Percentiles rank a stretch among this genome's conserved stretches.
Conservation (phyloP, 2,888 invertebrate genomes). For the Drosophila nigritarsus region DNA sequence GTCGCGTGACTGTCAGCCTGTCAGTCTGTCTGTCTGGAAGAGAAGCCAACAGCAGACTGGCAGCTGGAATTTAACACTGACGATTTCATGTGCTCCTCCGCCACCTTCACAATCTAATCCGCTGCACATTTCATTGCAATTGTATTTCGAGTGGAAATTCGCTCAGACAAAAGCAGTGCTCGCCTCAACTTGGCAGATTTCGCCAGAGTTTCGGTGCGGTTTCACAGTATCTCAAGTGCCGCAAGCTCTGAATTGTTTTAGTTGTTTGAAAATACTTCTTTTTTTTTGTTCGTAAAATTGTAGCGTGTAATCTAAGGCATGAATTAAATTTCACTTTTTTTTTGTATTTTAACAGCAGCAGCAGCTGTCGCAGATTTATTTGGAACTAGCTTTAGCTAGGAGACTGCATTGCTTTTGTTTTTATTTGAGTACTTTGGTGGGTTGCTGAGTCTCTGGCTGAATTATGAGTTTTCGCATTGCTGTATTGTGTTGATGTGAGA, state of each 20-base stretch:
- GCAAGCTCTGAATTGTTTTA: conserved; percentile 40
- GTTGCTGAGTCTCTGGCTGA: conserved; percentile 12
- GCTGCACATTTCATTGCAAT: conserved; percentile 36
- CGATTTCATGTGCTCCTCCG: conserved; percentile 3
- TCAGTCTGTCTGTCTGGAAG: conserved; percentile 11
- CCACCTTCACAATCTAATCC: conserved; percentile 3
- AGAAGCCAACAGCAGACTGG: conserved; percentile 12
- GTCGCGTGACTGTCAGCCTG: conserved; percentile 29
- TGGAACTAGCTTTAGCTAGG: conserved; percentile 35
- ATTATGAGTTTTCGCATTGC: conserved; percentile 48
- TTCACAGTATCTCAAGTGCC: conserved; percentile 34
- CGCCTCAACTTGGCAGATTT: conserved; percentile 23
- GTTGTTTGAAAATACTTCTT: conserved; percentile 2
- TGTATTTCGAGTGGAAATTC: conserved; percentile 56
- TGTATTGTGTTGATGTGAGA: conserved; percentile 43
- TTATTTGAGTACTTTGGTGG: not conserved
- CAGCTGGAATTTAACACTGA: conserved; percentile 39
- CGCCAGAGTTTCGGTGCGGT: conserved; percentile 19
- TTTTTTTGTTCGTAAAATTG: conserved; percentile 37
- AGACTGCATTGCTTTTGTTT: conserved; percentile 48
- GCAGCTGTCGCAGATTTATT: conserved; percentile 42
- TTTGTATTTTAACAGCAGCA: conserved; percentile 9
- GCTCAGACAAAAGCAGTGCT: conserved; percentile 30
- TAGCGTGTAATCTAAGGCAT: conserved; percentile 65
- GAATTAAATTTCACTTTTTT: conserved; percentile 74